Evolutionary conservation across 1,140 invertebrate species (phyloP), one percentile per base, ranked within the genome.

Genomic region (Sycophaga agraensis): DNA sequence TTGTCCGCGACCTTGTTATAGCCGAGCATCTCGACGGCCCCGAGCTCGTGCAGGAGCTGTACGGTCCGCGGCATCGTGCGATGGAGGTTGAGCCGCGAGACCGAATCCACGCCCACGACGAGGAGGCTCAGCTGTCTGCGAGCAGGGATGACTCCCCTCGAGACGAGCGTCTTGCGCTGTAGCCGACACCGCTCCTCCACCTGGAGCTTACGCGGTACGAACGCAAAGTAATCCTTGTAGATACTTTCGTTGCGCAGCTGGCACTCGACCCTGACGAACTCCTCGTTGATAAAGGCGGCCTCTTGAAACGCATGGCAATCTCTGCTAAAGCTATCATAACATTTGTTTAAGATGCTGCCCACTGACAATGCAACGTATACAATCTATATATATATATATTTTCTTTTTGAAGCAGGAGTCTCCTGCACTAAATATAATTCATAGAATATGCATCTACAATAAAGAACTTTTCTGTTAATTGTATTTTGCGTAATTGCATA

Each of bases 1-100:
- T 94, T 93, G 68, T 91, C 90, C 1, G 84, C 91, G 4, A 92
- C 85, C 82, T 93, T 93, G 66, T 90, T 92, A 73, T 90, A 93
- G 14, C 92, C 91, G 48, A 87, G 70, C 64, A 93, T 80, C 73
- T 90, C 89, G 8, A 90, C 82, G 9, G 87, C 86, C 1, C 79
- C 82, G 6, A 90, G 76, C 11, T 84, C 74, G 57, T 83, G 81
- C 4, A 93, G 79, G 66, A 84, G 86, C 1, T 77, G 66, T 0
- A 85, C 74, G 0, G 91, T 92, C 68, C 84, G 84, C 0, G 88
- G 89, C 88, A 95, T 90, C 59, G 91, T 89, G 19, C 93, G 84
- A 43, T 90, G 84, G 59, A 94, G 89, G 78, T 96, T 94, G 48
- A 94, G 80, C 45, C 92, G 83, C 0, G 93, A 96, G 2, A 95